Evolutionary conservation across 2,797 vertebrate genomes (phyloP).

Genomic region (Pangasius macronema): DNA sequence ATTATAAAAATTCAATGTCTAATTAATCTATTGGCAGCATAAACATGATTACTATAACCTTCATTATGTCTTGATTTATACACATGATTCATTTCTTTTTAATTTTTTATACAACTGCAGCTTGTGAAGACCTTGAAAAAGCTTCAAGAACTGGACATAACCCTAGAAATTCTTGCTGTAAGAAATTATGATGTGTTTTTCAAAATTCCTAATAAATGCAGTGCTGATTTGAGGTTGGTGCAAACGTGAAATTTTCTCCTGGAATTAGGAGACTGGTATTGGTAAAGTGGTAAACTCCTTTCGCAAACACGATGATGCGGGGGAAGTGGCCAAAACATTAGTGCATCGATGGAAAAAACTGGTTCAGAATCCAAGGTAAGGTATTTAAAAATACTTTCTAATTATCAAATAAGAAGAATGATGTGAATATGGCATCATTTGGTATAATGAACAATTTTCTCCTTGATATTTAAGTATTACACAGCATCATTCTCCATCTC

Average conservation of each 20-base stretch:
- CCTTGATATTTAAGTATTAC: slow-evolving; percentile 19
- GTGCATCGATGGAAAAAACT: slow-evolving; percentile 81
- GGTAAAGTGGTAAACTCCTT: slow-evolving; percentile 82
- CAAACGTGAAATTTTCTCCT: slow-evolving; percentile 1
- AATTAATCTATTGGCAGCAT: no score
- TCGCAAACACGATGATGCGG: slow-evolving; percentile 76
- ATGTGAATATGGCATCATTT: not conserved
- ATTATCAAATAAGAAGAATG: not conserved
- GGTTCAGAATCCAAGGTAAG: slow-evolving; percentile 72
- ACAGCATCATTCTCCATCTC: not conserved
- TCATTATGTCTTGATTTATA: not conserved
- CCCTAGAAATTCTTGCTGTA: slow-evolving; percentile 82
- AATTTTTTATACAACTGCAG: slow-evolving; percentile 65
- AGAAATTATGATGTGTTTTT: slow-evolving; percentile 58
- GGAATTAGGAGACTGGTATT: slow-evolving; percentile 81
- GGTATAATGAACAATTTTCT: not conserved
- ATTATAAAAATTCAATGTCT: no score
- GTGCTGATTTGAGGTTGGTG: not conserved
- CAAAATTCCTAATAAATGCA: not conserved
- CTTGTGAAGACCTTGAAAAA: slow-evolving; percentile 79
- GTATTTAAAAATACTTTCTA: not conserved
- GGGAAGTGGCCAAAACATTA: slow-evolving; percentile 78
- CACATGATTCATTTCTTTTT: slow-evolving; percentile 20
- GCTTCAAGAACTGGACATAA: slow-evolving; percentile 82
- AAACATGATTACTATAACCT: no score